phyloP scores from a whole-genome alignment of 1,140 invertebrate genomes.

The Nilaparvata lugens region DNA sequence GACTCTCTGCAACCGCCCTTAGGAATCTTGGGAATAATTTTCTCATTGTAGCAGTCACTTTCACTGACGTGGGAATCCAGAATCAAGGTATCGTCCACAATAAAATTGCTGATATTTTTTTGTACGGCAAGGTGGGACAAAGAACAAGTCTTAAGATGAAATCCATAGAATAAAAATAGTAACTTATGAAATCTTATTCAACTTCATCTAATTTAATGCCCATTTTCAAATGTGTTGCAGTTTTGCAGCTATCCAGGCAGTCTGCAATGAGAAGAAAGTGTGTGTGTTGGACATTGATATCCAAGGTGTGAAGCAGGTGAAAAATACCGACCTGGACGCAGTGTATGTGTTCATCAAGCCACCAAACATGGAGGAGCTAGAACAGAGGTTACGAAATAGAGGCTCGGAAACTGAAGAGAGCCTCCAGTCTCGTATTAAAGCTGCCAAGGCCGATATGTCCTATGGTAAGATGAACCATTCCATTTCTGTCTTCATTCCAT shows the following conservation, averaged over 20 bases:
- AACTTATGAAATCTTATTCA: no score
- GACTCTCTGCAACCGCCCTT: no score
- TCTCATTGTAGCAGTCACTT: no score
- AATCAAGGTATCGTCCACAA: no score
- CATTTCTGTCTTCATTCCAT: no score
- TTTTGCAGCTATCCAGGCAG: conserved; percentile 75
- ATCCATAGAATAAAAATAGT: no score
- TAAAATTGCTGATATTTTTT: no score
- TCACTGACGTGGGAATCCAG: no score
- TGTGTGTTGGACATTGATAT: conserved; percentile 95
- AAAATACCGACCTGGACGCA: conserved; percentile 65
- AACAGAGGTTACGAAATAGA: conserved; percentile 62
- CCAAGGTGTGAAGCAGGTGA: conserved; percentile 91
- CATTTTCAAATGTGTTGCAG: conserved; percentile 44
- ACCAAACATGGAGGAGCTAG: conserved; percentile 71
- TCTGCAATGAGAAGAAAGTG: conserved; percentile 69
- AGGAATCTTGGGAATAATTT: no score
- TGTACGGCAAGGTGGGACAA: no score
- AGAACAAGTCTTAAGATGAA: no score
- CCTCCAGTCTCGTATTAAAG: conserved; percentile 59
- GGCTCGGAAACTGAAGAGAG: conserved; percentile 87
- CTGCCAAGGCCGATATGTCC: conserved; percentile 68
- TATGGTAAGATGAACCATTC: conserved; percentile 50
- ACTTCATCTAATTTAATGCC: no score
- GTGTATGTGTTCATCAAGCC: conserved; percentile 89